phyloP scores from a whole-genome alignment of 2,888 invertebrate genomes.

The Eupithecia pulchellata region DNA sequence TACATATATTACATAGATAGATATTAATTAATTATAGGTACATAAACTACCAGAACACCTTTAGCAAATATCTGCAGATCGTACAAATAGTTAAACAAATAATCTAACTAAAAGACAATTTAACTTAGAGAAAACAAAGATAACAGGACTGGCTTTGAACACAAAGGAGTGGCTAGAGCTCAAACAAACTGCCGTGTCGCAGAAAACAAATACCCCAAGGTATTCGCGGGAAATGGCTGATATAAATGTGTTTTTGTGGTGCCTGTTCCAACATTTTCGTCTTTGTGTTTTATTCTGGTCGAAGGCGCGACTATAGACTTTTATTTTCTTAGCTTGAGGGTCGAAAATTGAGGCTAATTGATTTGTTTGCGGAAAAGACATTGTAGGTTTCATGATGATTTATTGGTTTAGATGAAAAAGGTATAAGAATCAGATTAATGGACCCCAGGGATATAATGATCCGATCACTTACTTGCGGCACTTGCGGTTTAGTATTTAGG shows the following conservation, averaged over 20 bases:
- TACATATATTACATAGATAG: no score
- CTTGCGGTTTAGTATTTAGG: not conserved
- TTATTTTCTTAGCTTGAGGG: not conserved
- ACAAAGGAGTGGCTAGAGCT: constrained; percentile 35
- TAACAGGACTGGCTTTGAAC: constrained; percentile 29
- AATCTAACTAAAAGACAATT: constrained; percentile 1
- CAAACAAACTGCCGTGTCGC: constrained; percentile 32
- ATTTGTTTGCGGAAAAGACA: not conserved
- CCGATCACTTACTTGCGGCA: no score
- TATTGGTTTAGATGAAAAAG: no score
- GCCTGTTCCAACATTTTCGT: not conserved
- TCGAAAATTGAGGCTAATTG: not conserved
- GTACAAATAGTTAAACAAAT: not conserved
- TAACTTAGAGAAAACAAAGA: constrained; percentile 10
- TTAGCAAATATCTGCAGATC: no score
- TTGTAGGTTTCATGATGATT: no score
- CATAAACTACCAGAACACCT: no score
- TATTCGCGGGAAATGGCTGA: not conserved
- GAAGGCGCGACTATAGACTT: not conserved
- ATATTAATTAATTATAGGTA: no score
- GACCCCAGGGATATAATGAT: no score
- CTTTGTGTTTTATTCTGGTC: not conserved
- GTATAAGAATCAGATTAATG: not conserved
- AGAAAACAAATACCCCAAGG: not conserved
- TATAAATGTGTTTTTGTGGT: not conserved